A percentile compares a stretch with the other conserved stretches of the same genome.
These are phyloP conservation scores for Leptinotarsa undecemlineata DNA, from an alignment of 1,140 invertebrate genomes.

Conservation along the genomic window DNA sequence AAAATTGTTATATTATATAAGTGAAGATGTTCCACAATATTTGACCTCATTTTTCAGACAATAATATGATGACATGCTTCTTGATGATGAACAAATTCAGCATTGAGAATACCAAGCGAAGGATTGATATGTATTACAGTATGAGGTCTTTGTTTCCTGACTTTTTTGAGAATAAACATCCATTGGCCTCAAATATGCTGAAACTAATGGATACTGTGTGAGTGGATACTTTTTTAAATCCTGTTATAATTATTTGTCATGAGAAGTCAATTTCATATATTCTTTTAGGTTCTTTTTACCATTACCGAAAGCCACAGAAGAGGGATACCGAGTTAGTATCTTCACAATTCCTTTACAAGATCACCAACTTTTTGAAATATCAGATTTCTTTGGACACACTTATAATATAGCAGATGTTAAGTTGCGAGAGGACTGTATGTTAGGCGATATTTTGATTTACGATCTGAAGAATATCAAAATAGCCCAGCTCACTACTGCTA, in stretches of 20 bases:
- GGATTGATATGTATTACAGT: constrained; percentile 67
- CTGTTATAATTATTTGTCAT: too few species aligned
- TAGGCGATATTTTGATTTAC: neutral
- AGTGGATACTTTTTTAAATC: constrained; percentile 18
- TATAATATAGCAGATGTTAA: neutral
- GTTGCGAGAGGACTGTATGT: neutral
- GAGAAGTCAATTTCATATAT: neutral
- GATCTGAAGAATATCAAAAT: neutral
- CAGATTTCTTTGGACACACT: neutral
- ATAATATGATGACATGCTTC: constrained; percentile 28
- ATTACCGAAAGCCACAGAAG: neutral
- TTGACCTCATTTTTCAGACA: constrained; percentile 19
- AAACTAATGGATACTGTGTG: constrained; percentile 48
- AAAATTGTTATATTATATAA: neutral
- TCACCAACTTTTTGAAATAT: neutral
- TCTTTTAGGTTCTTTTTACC: neutral
- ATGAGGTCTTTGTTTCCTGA: constrained; percentile 64
- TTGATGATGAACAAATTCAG: constrained; percentile 61
- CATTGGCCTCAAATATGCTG: constrained; percentile 49
- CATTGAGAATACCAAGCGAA: constrained; percentile 66
- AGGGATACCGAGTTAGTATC: neutral
- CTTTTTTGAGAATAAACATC: constrained; percentile 55
- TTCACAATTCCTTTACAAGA: neutral
- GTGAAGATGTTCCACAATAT: neutral
- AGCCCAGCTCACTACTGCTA: neutral